These are phyloP conservation scores for Pteria penguin DNA, from an alignment of 2,888 invertebrate species.

Conservation along the genomic window DNA sequence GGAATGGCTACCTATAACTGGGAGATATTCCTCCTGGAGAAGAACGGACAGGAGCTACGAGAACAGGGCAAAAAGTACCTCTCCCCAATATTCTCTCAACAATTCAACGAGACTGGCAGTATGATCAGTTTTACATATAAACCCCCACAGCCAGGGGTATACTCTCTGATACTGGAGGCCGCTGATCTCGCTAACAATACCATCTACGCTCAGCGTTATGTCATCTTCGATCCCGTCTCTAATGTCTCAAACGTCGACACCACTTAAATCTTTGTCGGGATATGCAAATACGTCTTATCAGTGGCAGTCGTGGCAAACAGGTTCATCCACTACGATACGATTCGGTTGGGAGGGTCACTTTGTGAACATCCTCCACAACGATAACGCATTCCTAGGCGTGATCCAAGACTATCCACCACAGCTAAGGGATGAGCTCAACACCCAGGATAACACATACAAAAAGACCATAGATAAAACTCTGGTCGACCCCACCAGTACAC, in stretches of 20 bases:
- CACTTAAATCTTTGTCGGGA: slow-evolving; percentile 48
- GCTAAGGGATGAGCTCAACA: slow-evolving; percentile 2
- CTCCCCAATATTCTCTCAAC: slow-evolving; percentile 19
- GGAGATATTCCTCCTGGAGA: slow-evolving; percentile 48
- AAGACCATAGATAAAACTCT: slow-evolving; percentile 11
- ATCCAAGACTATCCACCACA: slow-evolving; percentile 48
- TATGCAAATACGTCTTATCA: slow-evolving; percentile 44
- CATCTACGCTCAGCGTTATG: slow-evolving; percentile 47
- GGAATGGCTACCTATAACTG: slow-evolving; percentile 48
- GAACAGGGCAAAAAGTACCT: slow-evolving; percentile 34
- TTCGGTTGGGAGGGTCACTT: slow-evolving; percentile 53
- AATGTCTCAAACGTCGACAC: slow-evolving; percentile 28
- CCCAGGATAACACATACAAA: neutral
- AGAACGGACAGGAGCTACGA: slow-evolving; percentile 13
- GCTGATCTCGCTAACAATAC: slow-evolving; percentile 63
- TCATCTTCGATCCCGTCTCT: slow-evolving; percentile 54
- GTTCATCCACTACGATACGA: slow-evolving; percentile 10
- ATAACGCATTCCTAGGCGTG: slow-evolving; percentile 41
- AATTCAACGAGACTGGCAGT: slow-evolving; percentile 20
- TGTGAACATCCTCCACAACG: slow-evolving; percentile 49
- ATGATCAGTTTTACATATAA: slow-evolving; percentile 23
- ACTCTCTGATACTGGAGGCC: slow-evolving; percentile 55
- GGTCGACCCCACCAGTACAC: slow-evolving; percentile 36
- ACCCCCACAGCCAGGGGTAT: slow-evolving; percentile 52
- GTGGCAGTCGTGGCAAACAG: slow-evolving; percentile 47